Conservation (phyloP, 2,888 invertebrate species). For the Metacarcinus magister region DNA sequence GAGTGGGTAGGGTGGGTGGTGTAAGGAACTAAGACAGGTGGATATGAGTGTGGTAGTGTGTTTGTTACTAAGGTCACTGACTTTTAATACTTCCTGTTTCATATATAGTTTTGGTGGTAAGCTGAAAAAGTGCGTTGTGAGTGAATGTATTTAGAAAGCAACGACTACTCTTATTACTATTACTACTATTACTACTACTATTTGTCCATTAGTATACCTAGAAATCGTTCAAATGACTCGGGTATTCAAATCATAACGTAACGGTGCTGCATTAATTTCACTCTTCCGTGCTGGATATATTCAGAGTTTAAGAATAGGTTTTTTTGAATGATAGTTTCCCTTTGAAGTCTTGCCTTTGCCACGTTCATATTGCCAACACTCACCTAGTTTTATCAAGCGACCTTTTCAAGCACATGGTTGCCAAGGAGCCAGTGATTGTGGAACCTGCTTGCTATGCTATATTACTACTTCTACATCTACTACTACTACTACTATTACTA, state of each 20-base stretch:
- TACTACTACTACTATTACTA: constrained; percentile 22
- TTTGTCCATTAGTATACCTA: too few species aligned
- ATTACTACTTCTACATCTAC: background rate
- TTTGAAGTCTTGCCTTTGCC: background rate
- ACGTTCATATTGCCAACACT: background rate
- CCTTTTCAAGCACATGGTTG: constrained; percentile 21
- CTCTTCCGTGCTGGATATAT: too few species aligned
- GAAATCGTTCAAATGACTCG: too few species aligned
- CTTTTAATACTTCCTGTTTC: background rate
- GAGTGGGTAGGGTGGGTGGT: background rate
- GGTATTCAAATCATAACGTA: too few species aligned
- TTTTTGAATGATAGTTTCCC: background rate
- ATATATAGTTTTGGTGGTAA: too few species aligned
- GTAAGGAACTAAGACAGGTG: background rate
- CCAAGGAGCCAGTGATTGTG: background rate
- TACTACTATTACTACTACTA: too few species aligned
- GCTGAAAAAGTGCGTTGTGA: too few species aligned
- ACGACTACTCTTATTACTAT: too few species aligned
- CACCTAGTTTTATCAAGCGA: background rate
- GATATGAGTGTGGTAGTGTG: background rate
- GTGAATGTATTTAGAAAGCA: too few species aligned
- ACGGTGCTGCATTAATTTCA: too few species aligned
- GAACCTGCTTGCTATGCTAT: background rate
- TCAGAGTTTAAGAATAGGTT: too few species aligned
- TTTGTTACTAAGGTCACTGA: background rate